Conservation (phyloP, 2,888 invertebrate species). For the Xylocampa areola region DNA sequence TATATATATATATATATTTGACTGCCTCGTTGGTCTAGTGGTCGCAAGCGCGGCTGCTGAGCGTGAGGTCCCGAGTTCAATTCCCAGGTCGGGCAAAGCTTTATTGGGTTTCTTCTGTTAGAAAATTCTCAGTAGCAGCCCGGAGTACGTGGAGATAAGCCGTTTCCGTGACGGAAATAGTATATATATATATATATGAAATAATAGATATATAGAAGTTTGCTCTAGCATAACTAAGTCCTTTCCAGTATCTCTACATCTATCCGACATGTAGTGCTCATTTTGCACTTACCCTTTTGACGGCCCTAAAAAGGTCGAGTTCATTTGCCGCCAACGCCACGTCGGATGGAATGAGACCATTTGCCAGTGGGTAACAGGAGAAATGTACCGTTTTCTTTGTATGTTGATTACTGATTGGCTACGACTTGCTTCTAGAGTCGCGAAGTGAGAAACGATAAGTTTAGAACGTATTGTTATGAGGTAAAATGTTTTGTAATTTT, state of each 20-base stretch:
- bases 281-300: constrained; percentile 80
- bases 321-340: constrained; percentile 73
- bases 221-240: background rate
- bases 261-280: constrained; percentile 71
- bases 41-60: no score
- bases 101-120: no score
- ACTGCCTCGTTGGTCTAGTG: no score
- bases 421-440: constrained; percentile 8
- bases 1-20: no score
- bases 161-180: no score
- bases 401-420: constrained; percentile 70
- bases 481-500: constrained; percentile 6
- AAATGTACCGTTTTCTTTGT: constrained; percentile 65
- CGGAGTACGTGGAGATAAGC: no score
- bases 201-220: no score
- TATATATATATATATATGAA: no score
- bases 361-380: constrained; percentile 65
- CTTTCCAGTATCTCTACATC: constrained; percentile 54
- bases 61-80: no score
- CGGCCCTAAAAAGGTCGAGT: constrained; percentile 79
- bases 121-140: no score
- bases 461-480: constrained; percentile 1
- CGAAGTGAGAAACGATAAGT: constrained; percentile 31
- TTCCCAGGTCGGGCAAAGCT: no score
- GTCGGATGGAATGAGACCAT: constrained; percentile 69